Evolutionary conservation across 1,140 invertebrate species (phyloP), one percentile per base, ranked within the genome.

Genomic region (Bombus consobrinus): DNA sequence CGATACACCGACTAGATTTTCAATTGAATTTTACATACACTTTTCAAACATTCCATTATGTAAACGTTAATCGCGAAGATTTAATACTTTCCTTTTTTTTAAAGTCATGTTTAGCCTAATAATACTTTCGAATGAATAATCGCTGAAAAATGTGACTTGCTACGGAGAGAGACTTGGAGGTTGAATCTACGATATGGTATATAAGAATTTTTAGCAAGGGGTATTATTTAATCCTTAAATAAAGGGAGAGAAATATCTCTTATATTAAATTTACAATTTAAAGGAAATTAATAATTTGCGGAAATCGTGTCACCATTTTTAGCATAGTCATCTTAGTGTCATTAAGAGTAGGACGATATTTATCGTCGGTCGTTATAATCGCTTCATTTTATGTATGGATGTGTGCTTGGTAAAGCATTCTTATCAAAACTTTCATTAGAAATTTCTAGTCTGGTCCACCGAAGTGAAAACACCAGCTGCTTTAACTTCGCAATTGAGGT

Each of bases 381-480:
- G 47, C 32, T 15, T 59, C 34, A 0, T 6, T 28, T 10, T 37
- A 76, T 8, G 18, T 22, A 53, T 8, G 47, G 47, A 39, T 18
- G 0, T 37, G 12, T 2, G 6, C 5, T 66, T 15, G 76, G 32
- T 32, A 41, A 53, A n/a, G 3, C 22, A 6, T 8, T 47, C 12
- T 73, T 22, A 83, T 68, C 72, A 32, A 32, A 47, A 37, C 43
- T 53, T 39, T 39, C 41, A 18, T 13, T 32, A 43, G n/a, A 47
- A 47, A n/a, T 47, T 75, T 68, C 18, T 77, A 69, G 39, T 59
- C 22, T 13, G 18, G 22, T 64, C 13, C 68, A 37, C 3, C 1
- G n/a, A 69, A 57, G 13, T 41, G 73, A 69, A 83, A 83, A 83
- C 41, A 37, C 37, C 25, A 41, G 37, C 10, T 9, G 32, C 28